Percentiles rank a stretch among this genome's conserved stretches.
These are phyloP conservation scores for Gasteruption jaculator DNA, from an alignment of 2,888 invertebrate genomes.

Conservation along the genomic window DNA sequence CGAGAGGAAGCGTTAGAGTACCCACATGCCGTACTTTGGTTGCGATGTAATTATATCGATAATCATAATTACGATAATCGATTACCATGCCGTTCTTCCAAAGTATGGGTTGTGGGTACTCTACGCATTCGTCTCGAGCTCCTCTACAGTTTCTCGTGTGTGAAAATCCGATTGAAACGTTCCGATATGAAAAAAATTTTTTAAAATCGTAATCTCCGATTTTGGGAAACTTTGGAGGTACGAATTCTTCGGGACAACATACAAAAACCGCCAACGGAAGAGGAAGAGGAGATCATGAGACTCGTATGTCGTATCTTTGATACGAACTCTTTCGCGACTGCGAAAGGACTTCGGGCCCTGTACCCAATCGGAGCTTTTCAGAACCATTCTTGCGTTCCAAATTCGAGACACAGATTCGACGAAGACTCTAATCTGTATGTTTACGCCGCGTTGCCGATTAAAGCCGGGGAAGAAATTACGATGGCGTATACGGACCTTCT, in stretches of 20 bases:
- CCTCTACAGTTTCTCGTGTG: too few species aligned
- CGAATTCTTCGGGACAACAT: constrained; percentile 53
- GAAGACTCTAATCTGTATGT: constrained; percentile 58
- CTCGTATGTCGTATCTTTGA: constrained; percentile 61
- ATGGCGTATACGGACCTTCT: constrained; percentile 63
- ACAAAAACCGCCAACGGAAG: constrained; percentile 53
- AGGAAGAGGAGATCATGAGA: constrained; percentile 60
- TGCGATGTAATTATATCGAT: too few species aligned
- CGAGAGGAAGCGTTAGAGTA: not conserved
- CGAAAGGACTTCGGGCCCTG: constrained; percentile 59
- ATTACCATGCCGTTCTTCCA: too few species aligned
- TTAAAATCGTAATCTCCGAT: not conserved
- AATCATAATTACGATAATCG: too few species aligned
- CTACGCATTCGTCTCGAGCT: not conserved
- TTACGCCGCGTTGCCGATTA: constrained; percentile 59
- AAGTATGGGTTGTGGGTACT: too few species aligned
- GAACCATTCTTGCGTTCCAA: constrained; percentile 69
- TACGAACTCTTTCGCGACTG: constrained; percentile 66
- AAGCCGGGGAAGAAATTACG: constrained; percentile 61
- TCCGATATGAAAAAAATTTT: too few species aligned
- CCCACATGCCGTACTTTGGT: too few species aligned
- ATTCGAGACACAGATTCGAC: constrained; percentile 63
- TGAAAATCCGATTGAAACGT: too few species aligned
- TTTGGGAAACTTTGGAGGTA: constrained; percentile 35
- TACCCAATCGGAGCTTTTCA: constrained; percentile 66